These are phyloP conservation scores for Tragulus kanchil DNA, from an alignment of 2,113 vertebrate species.

Conservation along the genomic window DNA sequence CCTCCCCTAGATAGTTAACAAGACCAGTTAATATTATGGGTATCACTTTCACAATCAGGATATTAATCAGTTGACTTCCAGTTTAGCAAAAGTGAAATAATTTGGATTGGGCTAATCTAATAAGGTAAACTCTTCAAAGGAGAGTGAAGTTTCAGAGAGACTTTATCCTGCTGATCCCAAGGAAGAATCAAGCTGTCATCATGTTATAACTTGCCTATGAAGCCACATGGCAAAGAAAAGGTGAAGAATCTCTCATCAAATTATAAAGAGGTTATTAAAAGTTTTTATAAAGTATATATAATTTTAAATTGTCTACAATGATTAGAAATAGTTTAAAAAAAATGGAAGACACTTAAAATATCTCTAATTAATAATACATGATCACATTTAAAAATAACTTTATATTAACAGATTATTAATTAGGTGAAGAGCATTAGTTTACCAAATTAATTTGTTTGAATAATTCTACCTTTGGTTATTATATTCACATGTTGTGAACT, in stretches of 20 bases:
- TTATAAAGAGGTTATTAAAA: not conserved
- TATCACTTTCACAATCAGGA: not conserved
- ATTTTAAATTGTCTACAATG: not conserved
- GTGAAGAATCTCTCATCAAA: not conserved
- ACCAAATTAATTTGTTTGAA: not conserved
- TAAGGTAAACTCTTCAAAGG: not conserved
- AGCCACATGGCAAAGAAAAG: not conserved
- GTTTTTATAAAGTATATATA: not conserved
- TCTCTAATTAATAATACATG: not conserved
- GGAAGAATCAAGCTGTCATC: not conserved
- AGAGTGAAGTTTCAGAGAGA: not conserved
- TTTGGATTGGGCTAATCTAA: not conserved
- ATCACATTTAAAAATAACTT: not conserved
- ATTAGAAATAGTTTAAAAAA: not conserved
- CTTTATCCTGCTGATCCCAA: not conserved
- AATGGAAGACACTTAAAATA: not conserved
- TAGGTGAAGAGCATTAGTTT: not conserved
- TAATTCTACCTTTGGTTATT: not conserved
- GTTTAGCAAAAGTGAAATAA: not conserved
- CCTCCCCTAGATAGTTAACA: not conserved
- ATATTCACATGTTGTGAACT: not conserved
- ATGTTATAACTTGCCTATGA: not conserved
- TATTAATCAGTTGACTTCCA: not conserved
- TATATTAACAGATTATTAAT: not conserved
- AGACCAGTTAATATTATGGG: not conserved